Percentiles rank a stretch among this genome's conserved stretches.
Evolutionary conservation across 2,888 invertebrate species (phyloP).

Genomic region (Electrophaes corylata): DNA sequence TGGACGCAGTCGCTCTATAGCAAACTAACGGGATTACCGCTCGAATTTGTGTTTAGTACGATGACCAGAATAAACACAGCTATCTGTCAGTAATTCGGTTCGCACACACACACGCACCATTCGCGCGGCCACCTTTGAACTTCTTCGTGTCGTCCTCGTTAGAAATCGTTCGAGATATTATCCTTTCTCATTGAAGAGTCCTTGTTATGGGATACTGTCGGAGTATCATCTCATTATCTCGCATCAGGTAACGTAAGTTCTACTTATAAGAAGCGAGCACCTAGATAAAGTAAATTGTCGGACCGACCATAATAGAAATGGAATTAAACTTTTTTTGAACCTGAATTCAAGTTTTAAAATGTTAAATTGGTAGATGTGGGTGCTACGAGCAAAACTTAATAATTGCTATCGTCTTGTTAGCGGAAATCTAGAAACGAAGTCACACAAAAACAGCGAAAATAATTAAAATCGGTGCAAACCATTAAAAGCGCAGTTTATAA

Average conservation of each 20-base stretch:
- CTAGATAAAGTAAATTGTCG: conserved; percentile 4
- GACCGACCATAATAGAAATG: background rate
- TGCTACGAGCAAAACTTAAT: conserved; percentile 22
- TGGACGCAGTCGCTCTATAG: conserved; percentile 71
- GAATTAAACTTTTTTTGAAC: conserved; percentile 7
- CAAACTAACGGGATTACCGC: conserved; percentile 78
- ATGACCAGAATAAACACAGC: conserved; percentile 57
- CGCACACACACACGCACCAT: conserved; percentile 29
- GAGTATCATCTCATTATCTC: conserved; percentile 53
- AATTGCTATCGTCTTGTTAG: conserved; percentile 32
- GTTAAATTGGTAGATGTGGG: conserved; percentile 6
- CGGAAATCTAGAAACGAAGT: conserved; percentile 46
- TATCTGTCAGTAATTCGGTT: conserved; percentile 51
- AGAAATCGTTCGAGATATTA: conserved; percentile 48
- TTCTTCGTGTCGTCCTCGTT: conserved; percentile 51
- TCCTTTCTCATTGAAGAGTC: conserved; percentile 45
- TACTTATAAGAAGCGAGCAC: conserved; percentile 14
- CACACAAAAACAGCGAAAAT: conserved; percentile 68
- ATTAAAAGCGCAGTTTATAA: conserved; percentile 84
- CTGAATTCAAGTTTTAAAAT: conserved; percentile 6
- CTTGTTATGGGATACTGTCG: conserved; percentile 43
- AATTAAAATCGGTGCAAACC: conserved; percentile 80
- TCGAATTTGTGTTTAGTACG: conserved; percentile 69
- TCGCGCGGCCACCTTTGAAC: conserved; percentile 46
- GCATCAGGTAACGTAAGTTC: conserved; percentile 39